A percentile compares a stretch with the other conserved stretches of the same genome.
phyloP scores from a whole-genome alignment of 1,140 invertebrate genomes.

The Aricia agestis region DNA sequence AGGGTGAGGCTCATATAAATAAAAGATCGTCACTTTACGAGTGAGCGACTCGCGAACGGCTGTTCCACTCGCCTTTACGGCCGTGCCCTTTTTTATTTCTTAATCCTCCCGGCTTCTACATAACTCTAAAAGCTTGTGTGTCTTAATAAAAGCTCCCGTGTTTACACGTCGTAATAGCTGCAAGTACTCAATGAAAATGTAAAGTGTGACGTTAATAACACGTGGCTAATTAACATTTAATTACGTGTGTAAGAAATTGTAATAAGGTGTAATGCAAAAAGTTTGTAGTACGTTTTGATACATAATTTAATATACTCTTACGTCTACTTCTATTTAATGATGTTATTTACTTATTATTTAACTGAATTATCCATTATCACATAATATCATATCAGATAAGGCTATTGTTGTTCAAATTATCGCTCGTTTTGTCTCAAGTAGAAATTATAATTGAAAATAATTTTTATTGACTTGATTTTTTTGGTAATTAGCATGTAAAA shows the following conservation, averaged over 20 bases:
- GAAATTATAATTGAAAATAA: too few relatives aligned
- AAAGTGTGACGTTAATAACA: background rate
- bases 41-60: slow-evolving; percentile 42
- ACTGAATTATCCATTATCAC: slow-evolving; percentile 7
- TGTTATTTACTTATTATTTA: background rate
- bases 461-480: too few relatives aligned
- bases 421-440: background rate
- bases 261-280: slow-evolving; percentile 3
- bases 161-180: background rate
- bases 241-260: background rate
- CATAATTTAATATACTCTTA: background rate
- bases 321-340: background rate
- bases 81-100: slow-evolving; percentile 25
- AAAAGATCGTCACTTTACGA: slow-evolving; percentile 57
- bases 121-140: background rate
- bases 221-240: background rate
- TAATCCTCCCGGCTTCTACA: slow-evolving; percentile 6
- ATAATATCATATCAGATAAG: background rate
- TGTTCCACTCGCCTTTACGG: slow-evolving; percentile 17
- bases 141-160: background rate
- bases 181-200: slow-evolving; percentile 9
- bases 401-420: background rate
- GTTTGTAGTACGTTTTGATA: background rate
- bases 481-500: background rate
- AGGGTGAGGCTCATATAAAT: slow-evolving; percentile 65